Base-by-base conservation (phyloP, 92 coral and sea anemone genomes). In the Palythoa caribaeorum region DNA sequence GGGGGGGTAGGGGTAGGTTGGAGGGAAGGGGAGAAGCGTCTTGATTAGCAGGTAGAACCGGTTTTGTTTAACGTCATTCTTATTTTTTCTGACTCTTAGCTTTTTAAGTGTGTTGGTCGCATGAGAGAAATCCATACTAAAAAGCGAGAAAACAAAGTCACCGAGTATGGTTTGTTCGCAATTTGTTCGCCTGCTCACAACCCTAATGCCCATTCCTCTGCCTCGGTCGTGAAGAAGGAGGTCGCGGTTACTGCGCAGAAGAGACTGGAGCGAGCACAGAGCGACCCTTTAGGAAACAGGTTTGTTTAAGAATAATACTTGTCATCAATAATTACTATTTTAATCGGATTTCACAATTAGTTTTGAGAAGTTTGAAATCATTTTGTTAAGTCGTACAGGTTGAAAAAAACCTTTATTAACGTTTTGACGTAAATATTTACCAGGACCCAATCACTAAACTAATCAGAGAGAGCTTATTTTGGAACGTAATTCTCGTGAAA, bases 141-240 rank as follows among this genome's bases (percentile, higher is more conserved):
- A 44, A 97, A 97, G 76, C 92, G 99, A 17, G 99, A 97, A 80
- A 90, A 90, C 53, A 96, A 95, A 71, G 96, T 94, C 14, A 93
- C 93, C 1, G 99, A 97, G 84, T 97, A 97, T 73, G 99, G 99
- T 1, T 90, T 97, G 51, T 97, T 97, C 81, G 99, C 99, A 13
- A 96, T 97, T 59, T 95, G 98, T 60, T 97, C 99, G 44, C 99
- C 99, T 0, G 95, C 98, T 35, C 92, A 94, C 88, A 92, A 81
- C 72, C 59, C 95, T 5, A 92, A 79, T 50, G 87, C 94, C 50
- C 90, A 94, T 51, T 93, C 96, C n/a, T 73, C 97, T 19, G 90
- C 91, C 75, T 89, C 96, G 35, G 87, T 90, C 71, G 94, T 95
- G 38, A 94, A 94, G 81, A 97, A 97, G 83, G 98, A 97, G 87